Percentiles rank a stretch among this genome's conserved stretches.
Evolutionary conservation across 2,797 vertebrate species (phyloP).

Genomic region (Hemibagrus guttatus): DNA sequence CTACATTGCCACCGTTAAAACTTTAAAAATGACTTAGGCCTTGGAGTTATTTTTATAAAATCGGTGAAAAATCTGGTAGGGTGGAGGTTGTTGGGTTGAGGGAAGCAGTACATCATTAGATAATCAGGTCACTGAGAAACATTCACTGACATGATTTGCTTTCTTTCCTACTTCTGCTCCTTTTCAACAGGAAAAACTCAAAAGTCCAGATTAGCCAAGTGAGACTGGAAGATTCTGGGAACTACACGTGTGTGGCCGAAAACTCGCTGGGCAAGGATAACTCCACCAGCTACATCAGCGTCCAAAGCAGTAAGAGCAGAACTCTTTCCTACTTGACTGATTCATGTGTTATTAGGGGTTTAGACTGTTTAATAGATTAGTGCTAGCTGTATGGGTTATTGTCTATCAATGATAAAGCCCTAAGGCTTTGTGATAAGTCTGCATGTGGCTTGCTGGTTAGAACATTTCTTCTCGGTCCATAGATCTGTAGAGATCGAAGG

Average conservation of each 20-base stretch:
- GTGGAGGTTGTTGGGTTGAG: neutral
- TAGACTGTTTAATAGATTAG: neutral
- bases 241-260: slow-evolving; percentile 94
- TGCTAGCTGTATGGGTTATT: neutral
- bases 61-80: neutral
- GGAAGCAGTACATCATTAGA: neutral
- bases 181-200: slow-evolving; percentile 87
- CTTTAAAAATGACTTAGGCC: neutral
- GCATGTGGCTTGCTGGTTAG: neutral
- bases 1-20: neutral
- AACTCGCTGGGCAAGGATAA: slow-evolving; percentile 91
- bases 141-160: neutral
- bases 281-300: slow-evolving; percentile 85
- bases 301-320: slow-evolving; percentile 88
- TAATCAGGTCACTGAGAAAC: neutral
- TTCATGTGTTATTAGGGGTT: neutral
- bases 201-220: slow-evolving; percentile 94
- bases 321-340: neutral
- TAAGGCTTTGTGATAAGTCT: neutral
- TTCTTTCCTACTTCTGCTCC: slow-evolving; percentile 21
- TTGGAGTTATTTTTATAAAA: slow-evolving; percentile 4
- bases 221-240: slow-evolving; percentile 90
- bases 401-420: neutral
- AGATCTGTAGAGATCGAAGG: neutral
- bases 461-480: neutral